A percentile compares a stretch with the other conserved stretches of the same genome.
Evolutionary conservation across 2,797 vertebrate genomes (phyloP).

Genomic region (Lindbergichthys nudifrons): DNA sequence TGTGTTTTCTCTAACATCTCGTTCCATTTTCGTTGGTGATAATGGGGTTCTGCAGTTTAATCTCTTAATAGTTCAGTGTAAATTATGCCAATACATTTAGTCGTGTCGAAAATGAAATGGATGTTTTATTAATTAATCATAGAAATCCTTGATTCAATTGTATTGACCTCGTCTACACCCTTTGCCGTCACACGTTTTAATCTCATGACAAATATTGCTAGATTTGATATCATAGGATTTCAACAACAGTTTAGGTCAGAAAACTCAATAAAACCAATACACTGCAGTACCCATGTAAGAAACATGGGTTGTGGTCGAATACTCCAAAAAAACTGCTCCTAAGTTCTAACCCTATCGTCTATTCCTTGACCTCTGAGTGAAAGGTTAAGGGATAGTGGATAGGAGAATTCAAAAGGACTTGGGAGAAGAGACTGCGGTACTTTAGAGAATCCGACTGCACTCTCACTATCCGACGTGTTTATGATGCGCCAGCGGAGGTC

Average conservation of each 20-base stretch:
- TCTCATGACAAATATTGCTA: not conserved
- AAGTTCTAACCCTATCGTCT: too few relatives aligned
- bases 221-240: slow-evolving; percentile 11
- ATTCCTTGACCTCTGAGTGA: too few relatives aligned
- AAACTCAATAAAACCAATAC: not conserved
- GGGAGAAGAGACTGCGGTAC: too few relatives aligned
- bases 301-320: too few relatives aligned
- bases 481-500: too few relatives aligned
- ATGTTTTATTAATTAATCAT: slow-evolving; percentile 13
- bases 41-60: not conserved
- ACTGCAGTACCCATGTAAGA: not conserved
- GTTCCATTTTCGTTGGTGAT: not conserved
- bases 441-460: too few relatives aligned
- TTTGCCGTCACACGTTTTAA: not conserved
- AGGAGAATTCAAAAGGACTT: too few relatives aligned
- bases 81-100: not conserved
- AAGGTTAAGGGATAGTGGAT: too few relatives aligned
- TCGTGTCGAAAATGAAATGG: not conserved
- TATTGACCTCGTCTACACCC: slow-evolving; percentile 10
- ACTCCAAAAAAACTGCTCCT: too few relatives aligned
- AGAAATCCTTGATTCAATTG: slow-evolving; percentile 3
- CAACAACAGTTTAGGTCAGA: slow-evolving; percentile 3
- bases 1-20: not conserved
- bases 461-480: too few relatives aligned
- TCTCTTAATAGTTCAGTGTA: slow-evolving; percentile 7